Percentiles rank a stretch among this genome's conserved stretches.
phyloP scores from a whole-genome alignment of 2,797 vertebrate genomes.

The Hippoglossus hippoglossus region DNA sequence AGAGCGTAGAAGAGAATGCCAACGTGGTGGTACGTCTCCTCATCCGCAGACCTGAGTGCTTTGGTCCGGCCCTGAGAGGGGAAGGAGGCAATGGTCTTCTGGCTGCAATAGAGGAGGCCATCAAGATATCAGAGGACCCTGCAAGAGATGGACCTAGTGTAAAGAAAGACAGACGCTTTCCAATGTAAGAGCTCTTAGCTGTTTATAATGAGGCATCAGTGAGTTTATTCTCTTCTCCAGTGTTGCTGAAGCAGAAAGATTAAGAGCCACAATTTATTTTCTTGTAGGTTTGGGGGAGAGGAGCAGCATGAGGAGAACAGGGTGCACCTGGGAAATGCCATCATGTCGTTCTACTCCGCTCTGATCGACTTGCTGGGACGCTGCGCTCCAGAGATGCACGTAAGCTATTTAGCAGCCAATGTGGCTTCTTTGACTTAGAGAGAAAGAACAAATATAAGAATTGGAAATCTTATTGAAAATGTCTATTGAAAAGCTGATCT shows the following conservation, averaged over 20 bases:
- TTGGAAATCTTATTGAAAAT: background rate
- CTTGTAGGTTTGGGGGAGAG: slow-evolving; percentile 89
- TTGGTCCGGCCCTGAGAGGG: slow-evolving; percentile 93
- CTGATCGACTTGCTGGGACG: slow-evolving; percentile 95
- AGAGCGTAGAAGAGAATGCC: slow-evolving; percentile 96
- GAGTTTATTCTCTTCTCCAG: background rate
- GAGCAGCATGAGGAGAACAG: slow-evolving; percentile 93
- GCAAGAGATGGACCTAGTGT: slow-evolving; percentile 92
- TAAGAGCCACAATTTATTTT: slow-evolving; percentile 8
- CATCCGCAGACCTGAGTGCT: slow-evolving; percentile 94
- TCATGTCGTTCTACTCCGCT: slow-evolving; percentile 96
- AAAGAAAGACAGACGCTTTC: slow-evolving; percentile 92
- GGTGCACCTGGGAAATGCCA: slow-evolving; percentile 93
- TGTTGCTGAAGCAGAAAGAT: slow-evolving; percentile 8
- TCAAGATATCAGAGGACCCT: slow-evolving; percentile 95
- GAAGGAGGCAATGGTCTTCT: slow-evolving; percentile 94
- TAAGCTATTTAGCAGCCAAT: slow-evolving; percentile 69
- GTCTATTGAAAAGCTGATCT: background rate
- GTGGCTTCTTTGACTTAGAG: background rate
- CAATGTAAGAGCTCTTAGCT: slow-evolving; percentile 80
- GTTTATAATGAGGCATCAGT: background rate
- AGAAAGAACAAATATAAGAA: background rate
- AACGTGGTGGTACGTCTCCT: slow-evolving; percentile 95
- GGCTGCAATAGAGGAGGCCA: slow-evolving; percentile 94
- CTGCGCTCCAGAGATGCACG: slow-evolving; percentile 96